Evolutionary conservation across 2,797 vertebrate species (phyloP).

Genomic region (Passerculus sandwichensis): DNA sequence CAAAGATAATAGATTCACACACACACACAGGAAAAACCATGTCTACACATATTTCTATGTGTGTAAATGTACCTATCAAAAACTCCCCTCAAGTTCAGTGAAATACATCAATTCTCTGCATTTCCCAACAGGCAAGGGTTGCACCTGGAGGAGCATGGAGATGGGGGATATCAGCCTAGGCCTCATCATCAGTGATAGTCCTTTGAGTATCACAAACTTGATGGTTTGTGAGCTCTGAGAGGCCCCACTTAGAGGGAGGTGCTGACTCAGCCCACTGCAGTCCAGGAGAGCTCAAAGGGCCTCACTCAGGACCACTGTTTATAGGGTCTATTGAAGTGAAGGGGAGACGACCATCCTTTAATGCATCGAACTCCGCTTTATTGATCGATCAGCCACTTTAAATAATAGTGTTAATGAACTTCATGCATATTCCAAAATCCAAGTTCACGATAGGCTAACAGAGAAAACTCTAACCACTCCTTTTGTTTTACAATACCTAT

Average conservation of each 20-base stretch:
- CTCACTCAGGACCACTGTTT: neutral
- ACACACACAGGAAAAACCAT: neutral
- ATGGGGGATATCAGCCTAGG: neutral
- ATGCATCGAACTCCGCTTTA: too few species aligned
- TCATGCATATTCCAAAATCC: too few species aligned
- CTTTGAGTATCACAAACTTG: neutral
- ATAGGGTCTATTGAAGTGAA: neutral
- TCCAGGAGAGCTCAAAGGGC: neutral
- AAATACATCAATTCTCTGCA: neutral
- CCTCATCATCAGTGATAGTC: neutral
- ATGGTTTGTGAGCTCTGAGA: neutral
- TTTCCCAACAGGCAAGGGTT: neutral
- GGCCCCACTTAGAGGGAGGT: neutral
- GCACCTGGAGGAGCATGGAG: neutral
- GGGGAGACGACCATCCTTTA: too few species aligned
- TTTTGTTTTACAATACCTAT: too few species aligned
- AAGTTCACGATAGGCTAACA: too few species aligned
- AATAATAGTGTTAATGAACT: too few species aligned
- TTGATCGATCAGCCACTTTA: too few species aligned
- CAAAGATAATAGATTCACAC: neutral
- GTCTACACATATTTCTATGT: neutral
- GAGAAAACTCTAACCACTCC: too few species aligned
- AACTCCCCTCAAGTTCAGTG: neutral
- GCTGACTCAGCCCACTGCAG: neutral
- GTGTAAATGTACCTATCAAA: neutral